Evolutionary conservation across 2,888 invertebrate species (phyloP).

Genomic region (Drosophila sordidapex): DNA sequence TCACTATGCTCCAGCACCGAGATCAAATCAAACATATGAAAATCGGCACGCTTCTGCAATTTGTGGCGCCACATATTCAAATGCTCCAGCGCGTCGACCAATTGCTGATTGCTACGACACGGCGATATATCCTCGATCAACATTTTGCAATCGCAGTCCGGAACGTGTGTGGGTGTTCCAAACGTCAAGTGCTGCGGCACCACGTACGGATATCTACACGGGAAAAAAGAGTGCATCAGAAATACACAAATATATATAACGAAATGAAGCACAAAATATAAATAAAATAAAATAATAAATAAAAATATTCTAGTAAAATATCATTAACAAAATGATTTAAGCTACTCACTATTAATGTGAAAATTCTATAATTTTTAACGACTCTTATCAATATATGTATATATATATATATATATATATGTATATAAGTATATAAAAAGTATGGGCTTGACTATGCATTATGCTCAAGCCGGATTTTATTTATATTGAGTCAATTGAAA

Average conservation of each 20-base stretch:
- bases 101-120: conserved; percentile 41
- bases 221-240: neutral
- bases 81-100: conserved; percentile 62
- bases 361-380: too few species aligned
- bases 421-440: too few species aligned
- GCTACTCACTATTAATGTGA: too few species aligned
- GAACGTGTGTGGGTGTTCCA: conserved; percentile 43
- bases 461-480: too few species aligned
- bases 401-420: too few species aligned
- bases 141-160: conserved; percentile 59
- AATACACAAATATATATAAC: neutral
- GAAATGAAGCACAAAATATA: neutral
- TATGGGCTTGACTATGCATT: too few species aligned
- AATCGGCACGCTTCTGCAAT: conserved; percentile 60
- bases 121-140: conserved; percentile 65
- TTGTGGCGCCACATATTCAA: conserved; percentile 67
- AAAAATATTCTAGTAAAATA: too few species aligned
- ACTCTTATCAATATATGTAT: too few species aligned
- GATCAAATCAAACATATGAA: conserved; percentile 68
- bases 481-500: too few species aligned
- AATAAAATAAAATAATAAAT: neutral
- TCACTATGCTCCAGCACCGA: conserved; percentile 61
- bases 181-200: conserved; percentile 48
- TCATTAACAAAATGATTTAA: too few species aligned
- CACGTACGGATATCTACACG: conserved; percentile 55